Evolutionary conservation across 2,888 invertebrate genomes (phyloP), one percentile per base, ranked within the genome.

Genomic region (Drosophila rellima): DNA sequence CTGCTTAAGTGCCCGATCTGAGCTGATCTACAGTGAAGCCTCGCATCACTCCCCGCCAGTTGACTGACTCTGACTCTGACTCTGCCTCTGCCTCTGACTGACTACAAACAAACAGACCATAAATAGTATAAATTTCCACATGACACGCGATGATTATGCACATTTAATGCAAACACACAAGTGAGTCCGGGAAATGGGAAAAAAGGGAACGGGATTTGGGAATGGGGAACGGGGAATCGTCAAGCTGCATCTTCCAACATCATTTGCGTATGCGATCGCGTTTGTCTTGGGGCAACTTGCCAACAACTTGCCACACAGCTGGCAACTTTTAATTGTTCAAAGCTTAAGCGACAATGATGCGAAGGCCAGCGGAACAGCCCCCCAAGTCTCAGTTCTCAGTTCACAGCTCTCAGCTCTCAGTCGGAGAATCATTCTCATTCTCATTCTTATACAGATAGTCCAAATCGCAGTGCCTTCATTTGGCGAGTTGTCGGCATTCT

Each of bases 91-190:
- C 26, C 48, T 29, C 69, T 10, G 54, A 50, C 63, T 51, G 68
- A 74, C 59, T 65, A 67, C 74, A 77, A 85, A 76, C 85, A 77
- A 85, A 85, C 89, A 78, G 78, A 78, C 86, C 80, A 81, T 88
- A 83, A 83, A 88, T 82, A 88, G 87, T 82, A 82, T 82, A 89
- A 88, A 88, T 88, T 88, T 89, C 87, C 78, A 80, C 84, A 82
- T 80, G 90, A 88, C 88, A 88, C 90, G 88, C 88, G 89, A 88
- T 90, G 86, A 82, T 82, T 86, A 87, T 88, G 89, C 88, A 80
- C 81, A 77, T 73, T 88, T 72, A 74, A 87, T 78, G 81, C 82
- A 86, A 86, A 80, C 74, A 72, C 74, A 72, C 26, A 26, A 78
- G 61, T 72, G 71, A 50, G 33, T 18, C 39, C 5, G 47, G n/a